Base-by-base conservation (phyloP, 2,888 invertebrate genomes). In the Notodonta dromedarius region DNA sequence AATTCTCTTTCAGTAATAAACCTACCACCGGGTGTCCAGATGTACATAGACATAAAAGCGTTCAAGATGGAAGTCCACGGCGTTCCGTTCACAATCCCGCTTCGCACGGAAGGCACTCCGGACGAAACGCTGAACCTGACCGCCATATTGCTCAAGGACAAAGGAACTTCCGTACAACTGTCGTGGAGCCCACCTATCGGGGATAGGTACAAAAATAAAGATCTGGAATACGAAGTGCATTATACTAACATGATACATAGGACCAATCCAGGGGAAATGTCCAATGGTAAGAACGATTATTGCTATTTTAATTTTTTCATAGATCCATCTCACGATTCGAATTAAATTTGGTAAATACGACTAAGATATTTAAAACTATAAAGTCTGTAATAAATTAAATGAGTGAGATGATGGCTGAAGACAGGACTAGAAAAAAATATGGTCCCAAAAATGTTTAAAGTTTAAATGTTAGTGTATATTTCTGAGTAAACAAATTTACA, bases 171-270 rank as follows among this genome's bases (percentile, higher is more conserved):
- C 0, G 96, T 96, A 0, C 94, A 95, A 69, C 77, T 97, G 14
- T 89, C 87, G 9, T 97, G 97, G 97, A 88, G 94, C 13, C 91
- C 94, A 9, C 96, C 96, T 0, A 92, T 92, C 32, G 94, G 93
- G 50, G 86, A 90, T 0, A 87, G 94, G n/a, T 95, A 91, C 57
- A 86, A 84, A 67, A 82, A 80, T 39, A 86, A 84, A 58, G 80
- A 85, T 11, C 50, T 91, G n/a, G 75, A 89, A 5, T 98, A 97
- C 80, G 96, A 96, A 24, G 93, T 97, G 52, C 96, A 96, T 83
- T 97, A 97, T 76, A 96, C 95, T 79, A 71, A 94, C 90, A 77
- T 86, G 57, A 77, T 85, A 58, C 82, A 79, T 32, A 80, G 79
- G 64, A 74, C 78, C 48, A 71, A 73, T 56, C 81, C 84, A 0